Evolutionary conservation across 1,140 invertebrate species (phyloP).

Genomic region (Mya arenaria): DNA sequence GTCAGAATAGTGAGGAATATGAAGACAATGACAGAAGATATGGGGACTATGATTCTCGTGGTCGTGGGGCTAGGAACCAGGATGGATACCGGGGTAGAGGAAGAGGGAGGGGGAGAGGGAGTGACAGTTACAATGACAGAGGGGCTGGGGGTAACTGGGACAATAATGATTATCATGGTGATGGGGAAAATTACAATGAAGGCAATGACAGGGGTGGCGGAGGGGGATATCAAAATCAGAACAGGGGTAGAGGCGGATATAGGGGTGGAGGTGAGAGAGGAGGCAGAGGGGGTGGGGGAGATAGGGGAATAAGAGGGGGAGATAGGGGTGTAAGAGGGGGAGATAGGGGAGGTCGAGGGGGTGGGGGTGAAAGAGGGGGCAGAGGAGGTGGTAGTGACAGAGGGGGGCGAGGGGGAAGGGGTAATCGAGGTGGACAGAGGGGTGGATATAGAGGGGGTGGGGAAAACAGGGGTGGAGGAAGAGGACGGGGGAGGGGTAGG

Average conservation of each 20-base stretch:
- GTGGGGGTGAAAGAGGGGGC: slow-evolving; percentile 52
- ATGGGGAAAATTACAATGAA: slow-evolving; percentile 40
- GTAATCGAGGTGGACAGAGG: slow-evolving; percentile 15
- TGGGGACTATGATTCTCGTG: not conserved
- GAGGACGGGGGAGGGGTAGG: not conserved
- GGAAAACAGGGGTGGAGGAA: not conserved
- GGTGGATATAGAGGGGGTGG: not conserved
- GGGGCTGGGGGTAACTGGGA: slow-evolving; percentile 31
- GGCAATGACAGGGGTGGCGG: slow-evolving; percentile 25
- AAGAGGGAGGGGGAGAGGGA: slow-evolving; percentile 27
- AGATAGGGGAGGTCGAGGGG: slow-evolving; percentile 29
- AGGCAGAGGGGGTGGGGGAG: slow-evolving; percentile 7
- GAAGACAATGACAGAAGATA: not conserved
- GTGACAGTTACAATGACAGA: slow-evolving; percentile 29
- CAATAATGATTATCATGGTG: slow-evolving; percentile 42
- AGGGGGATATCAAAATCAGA: not conserved
- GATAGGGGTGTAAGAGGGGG: slow-evolving; percentile 33
- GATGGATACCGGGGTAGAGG: slow-evolving; percentile 56
- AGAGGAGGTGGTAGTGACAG: slow-evolving; percentile 53
- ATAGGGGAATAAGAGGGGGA: slow-evolving; percentile 15
- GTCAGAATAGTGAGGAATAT: not conserved
- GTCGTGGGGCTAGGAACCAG: slow-evolving; percentile 39
- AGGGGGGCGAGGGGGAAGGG: not conserved
- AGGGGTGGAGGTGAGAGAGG: slow-evolving; percentile 55
- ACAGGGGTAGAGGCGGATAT: slow-evolving; percentile 43